Evolutionary conservation across 2,113 vertebrate species (phyloP).

Genomic region (Platichthys flesus): DNA sequence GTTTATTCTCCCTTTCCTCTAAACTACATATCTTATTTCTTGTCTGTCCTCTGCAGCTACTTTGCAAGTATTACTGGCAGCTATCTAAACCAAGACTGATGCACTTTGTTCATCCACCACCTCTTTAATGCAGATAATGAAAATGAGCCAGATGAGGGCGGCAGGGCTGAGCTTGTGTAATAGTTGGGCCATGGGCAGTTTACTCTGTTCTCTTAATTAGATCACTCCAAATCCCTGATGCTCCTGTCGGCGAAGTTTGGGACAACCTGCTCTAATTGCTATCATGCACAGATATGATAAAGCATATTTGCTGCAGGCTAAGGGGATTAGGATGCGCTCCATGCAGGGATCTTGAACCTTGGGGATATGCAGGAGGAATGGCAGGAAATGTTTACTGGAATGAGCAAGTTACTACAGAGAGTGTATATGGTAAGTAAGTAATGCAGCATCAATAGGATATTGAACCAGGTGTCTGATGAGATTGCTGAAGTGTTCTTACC

Average conservation of each 20-base stretch:
- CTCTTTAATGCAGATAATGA: constrained; percentile 48
- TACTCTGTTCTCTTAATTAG: constrained; percentile 72
- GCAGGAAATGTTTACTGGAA: constrained; percentile 51
- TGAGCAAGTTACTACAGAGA: constrained; percentile 33
- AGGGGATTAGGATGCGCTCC: constrained; percentile 60
- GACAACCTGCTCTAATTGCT: constrained; percentile 65
- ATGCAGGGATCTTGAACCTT: constrained; percentile 47
- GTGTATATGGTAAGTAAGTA: constrained; percentile 40
- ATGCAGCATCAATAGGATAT: constrained; percentile 65
- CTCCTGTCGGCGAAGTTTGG: constrained; percentile 67
- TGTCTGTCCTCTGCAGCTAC: constrained; percentile 6
- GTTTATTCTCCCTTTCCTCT: not conserved
- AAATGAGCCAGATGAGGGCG: constrained; percentile 40
- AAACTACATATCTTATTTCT: not conserved
- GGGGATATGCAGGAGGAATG: constrained; percentile 16
- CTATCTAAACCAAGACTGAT: constrained; percentile 30
- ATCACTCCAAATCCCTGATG: constrained; percentile 56
- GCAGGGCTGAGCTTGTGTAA: constrained; percentile 15
- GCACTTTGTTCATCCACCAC: constrained; percentile 43
- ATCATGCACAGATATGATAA: constrained; percentile 72
- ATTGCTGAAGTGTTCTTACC: constrained; percentile 49
- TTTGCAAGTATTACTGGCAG: constrained; percentile 10
- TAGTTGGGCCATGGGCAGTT: constrained; percentile 52
- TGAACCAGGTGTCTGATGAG: constrained; percentile 59
- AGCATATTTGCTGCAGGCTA: constrained; percentile 64